Evolutionary conservation across 2,797 vertebrate genomes (phyloP), one percentile per base, ranked within the genome.

Genomic region (Lemur catta): DNA sequence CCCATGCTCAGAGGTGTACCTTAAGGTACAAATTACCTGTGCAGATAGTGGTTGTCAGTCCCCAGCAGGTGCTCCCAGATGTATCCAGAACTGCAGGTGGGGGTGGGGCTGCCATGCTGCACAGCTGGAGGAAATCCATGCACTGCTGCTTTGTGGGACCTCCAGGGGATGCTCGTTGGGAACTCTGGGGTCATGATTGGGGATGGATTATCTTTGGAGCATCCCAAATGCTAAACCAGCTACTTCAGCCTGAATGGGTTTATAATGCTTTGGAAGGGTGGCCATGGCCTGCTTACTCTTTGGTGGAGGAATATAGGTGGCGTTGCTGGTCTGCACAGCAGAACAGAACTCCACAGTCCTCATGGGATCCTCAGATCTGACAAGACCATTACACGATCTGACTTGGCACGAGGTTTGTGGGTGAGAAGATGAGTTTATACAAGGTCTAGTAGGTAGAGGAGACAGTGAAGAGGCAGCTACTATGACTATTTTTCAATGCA

Each of bases 121-220:
- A 38, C 41, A 72, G 13, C 4, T 50, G 52, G 43, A 24, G 24
- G 46, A 41, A 28, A 28, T 57, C 55, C 14, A 1, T 3, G 6
- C 33, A 24, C 30, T 52, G 33, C 38, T 0, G 30, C 61, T 63
- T 30, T 15, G 61, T 26, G 61, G 61, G 28, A 63, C 61, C 30
- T 63, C 38, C n/a, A 30, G 35, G 20, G 59, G 8, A 4, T 55
- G 41, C 61, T 43, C 1, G 1, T 0, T 17, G 33, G 61, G 41
- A 55, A 35, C 6, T 15, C 35, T 33, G 46, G 35, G 28, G 7
- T 41, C 89, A 11, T 7, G 48, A n/a, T 33, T 67, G 50, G 24
- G 26, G 33, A 18, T 9, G 26, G 46, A 12, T 87, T 87, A n/a
- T 85, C 50, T 74, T 63, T 86, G 86, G 55, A 67, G 55, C 41